Conservation (phyloP, 2,888 invertebrate genomes). For the Mimumesa dahlbomi region DNA sequence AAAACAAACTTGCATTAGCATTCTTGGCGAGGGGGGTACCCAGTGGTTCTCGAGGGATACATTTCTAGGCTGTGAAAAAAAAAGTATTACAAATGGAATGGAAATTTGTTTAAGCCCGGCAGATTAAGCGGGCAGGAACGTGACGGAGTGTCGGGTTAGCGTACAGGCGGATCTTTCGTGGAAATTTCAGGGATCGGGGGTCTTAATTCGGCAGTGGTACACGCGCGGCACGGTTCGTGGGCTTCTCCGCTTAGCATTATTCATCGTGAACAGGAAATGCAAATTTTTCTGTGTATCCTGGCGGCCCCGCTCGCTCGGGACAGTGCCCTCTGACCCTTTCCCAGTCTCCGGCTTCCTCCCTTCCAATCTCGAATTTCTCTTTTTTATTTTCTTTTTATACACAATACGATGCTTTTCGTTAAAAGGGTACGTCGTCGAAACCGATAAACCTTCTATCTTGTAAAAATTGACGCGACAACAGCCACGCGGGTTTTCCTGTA, state of each 20-base stretch:
- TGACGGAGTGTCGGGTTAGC: no score
- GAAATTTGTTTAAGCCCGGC: no score
- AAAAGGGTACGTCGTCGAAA: no score
- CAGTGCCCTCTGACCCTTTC: conserved; percentile 70
- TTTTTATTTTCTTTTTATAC: background rate
- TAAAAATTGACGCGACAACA: no score
- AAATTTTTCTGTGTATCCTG: conserved; percentile 67
- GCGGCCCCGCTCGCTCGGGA: conserved; percentile 54
- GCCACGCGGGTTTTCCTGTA: no score
- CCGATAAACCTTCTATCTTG: no score
- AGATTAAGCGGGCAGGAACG: no score
- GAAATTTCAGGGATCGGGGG: conserved; percentile 23
- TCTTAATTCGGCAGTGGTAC: conserved; percentile 27
- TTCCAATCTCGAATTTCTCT: conserved; percentile 18
- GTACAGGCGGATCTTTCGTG: background rate
- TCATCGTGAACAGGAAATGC: conserved; percentile 73
- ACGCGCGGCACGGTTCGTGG: conserved; percentile 18
- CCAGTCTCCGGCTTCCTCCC: conserved; percentile 24
- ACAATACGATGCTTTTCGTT: background rate
- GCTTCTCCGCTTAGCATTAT: conserved; percentile 60
- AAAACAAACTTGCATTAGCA: no score
- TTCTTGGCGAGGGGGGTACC: no score
- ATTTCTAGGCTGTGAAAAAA: no score
- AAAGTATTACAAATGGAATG: no score
- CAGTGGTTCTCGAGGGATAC: no score